Conservation (phyloP, 2,113 vertebrate species). For the Urocolius indicus region DNA sequence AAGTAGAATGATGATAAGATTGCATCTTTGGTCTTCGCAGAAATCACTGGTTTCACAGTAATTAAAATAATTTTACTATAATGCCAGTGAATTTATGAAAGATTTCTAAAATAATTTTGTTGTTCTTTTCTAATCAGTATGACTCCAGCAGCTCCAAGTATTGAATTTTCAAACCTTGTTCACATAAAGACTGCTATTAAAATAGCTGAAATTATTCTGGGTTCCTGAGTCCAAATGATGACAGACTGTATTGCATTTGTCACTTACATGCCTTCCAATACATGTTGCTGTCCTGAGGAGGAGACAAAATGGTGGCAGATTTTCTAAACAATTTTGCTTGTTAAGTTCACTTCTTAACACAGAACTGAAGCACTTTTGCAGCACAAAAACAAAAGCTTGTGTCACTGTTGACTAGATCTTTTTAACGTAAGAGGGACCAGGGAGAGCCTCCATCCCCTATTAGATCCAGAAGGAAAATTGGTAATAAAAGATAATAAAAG, state of each 20-base stretch:
- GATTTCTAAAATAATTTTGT: background rate
- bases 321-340: background rate
- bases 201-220: background rate
- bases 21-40: background rate
- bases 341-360: background rate
- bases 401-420: background rate
- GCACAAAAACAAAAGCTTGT: background rate
- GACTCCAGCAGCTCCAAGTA: background rate
- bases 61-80: background rate
- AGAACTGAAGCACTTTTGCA: background rate
- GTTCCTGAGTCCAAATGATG: background rate
- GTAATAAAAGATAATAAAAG: no score
- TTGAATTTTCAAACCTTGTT: background rate
- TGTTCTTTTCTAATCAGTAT: background rate
- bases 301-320: background rate
- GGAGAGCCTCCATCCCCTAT: no score
- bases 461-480: no score
- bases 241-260: background rate
- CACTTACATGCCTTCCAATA: background rate
- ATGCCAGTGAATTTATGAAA: background rate
- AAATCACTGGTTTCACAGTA: background rate
- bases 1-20: background rate
- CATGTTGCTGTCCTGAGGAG: background rate
- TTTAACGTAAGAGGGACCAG: background rate
- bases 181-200: background rate